Evolutionary conservation across 2,113 vertebrate species (phyloP).

Genomic region (Gallinago jamesoni): DNA sequence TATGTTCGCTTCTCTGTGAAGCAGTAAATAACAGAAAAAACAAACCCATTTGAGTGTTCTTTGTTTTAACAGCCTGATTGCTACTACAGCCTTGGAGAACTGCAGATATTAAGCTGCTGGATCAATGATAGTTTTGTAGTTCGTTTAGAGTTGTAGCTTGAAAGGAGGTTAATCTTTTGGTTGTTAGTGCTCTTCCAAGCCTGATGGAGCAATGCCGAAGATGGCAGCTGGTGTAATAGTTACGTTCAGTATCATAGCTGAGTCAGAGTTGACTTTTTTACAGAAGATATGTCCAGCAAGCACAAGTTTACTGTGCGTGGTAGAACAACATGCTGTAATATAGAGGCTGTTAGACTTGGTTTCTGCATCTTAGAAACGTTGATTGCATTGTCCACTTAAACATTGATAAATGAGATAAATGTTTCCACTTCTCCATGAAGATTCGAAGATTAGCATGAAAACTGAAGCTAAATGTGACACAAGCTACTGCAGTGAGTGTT

Average conservation of each 20-base stretch:
- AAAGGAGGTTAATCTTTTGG: neutral
- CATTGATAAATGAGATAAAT: neutral
- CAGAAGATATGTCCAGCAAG: neutral
- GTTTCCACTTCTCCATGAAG: too few relatives aligned
- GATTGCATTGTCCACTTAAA: neutral
- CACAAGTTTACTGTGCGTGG: rapidly evolving
- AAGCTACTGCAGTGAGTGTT: neutral
- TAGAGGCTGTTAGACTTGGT: neutral
- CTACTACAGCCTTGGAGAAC: neutral
- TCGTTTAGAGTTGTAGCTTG: neutral
- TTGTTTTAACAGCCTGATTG: neutral
- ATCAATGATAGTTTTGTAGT: neutral
- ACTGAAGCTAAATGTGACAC: neutral
- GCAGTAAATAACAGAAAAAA: neutral
- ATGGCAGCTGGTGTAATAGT: neutral
- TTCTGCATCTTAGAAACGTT: neutral
- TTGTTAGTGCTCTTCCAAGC: neutral
- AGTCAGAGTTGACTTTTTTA: neutral
- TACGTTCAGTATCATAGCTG: neutral
- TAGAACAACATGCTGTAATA: neutral
- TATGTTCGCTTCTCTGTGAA: neutral
- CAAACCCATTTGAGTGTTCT: neutral
- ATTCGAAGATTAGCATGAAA: neutral
- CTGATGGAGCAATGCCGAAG: neutral
- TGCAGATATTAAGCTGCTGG: neutral